Evolutionary conservation across 2,797 vertebrate species (phyloP).

Genomic region (Hippopotamyrus pictus): DNA sequence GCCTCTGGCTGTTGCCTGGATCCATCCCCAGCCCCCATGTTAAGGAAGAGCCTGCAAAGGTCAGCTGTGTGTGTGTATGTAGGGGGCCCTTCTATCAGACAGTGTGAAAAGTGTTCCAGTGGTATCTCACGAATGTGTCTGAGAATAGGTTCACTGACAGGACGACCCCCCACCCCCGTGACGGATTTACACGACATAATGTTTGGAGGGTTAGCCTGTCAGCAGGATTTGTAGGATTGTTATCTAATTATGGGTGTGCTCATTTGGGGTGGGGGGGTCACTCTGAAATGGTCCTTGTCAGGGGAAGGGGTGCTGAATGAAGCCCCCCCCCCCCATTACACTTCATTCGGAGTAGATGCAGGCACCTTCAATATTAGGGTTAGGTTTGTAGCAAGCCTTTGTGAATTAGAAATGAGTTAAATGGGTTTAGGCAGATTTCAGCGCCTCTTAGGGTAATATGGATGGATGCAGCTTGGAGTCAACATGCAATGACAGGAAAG

Average conservation of each 20-base stretch:
- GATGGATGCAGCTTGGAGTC: not conserved
- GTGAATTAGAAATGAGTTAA: not conserved
- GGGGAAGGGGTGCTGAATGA: not conserved
- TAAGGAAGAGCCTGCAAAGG: not conserved
- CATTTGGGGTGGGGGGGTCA: not conserved
- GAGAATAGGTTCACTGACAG: constrained; percentile 2
- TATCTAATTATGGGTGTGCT: not conserved
- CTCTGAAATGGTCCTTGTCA: not conserved
- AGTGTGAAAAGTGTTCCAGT: not conserved
- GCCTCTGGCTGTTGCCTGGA: not conserved
- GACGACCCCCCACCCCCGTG: not conserved
- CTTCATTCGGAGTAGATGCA: not conserved
- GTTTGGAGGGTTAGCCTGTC: not conserved
- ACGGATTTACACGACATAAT: not conserved
- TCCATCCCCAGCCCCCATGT: not conserved
- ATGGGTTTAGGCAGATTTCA: not conserved
- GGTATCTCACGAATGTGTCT: not conserved
- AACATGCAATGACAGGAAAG: not conserved
- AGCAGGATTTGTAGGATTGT: not conserved
- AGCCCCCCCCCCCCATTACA: not conserved
- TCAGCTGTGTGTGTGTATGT: not conserved
- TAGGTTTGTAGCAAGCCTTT: not conserved
- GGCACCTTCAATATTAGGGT: not conserved
- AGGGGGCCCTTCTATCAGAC: not conserved
- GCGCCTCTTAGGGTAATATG: not conserved